phyloP scores from a whole-genome alignment of 2,113 vertebrate species.

The Hyperoodon ampullatus region DNA sequence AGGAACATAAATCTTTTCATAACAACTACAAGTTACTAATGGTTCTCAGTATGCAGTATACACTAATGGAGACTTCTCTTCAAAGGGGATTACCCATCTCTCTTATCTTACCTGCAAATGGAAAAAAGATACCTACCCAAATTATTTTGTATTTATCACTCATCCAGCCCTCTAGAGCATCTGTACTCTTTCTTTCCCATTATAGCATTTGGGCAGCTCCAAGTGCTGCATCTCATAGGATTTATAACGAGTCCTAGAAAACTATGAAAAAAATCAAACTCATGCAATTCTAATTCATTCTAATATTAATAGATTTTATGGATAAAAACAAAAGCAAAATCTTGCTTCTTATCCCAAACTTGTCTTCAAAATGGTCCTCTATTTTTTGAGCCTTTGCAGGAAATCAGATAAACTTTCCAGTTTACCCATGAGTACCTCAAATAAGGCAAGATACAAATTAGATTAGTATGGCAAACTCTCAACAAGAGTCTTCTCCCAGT shows the following conservation, averaged over 20 bases:
- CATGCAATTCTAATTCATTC: background rate
- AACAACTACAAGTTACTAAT: background rate
- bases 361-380: background rate
- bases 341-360: background rate
- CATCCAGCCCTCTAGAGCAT: background rate
- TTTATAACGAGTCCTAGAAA: background rate
- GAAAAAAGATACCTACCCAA: background rate
- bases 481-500: background rate
- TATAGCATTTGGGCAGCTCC: background rate
- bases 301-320: slow-evolving; percentile 5
- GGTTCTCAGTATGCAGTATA: background rate
- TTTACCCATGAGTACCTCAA: background rate
- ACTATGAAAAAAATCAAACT: background rate
- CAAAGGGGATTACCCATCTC: background rate
- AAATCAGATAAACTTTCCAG: slow-evolving; percentile 1
- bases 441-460: background rate
- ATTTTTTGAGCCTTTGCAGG: background rate
- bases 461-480: background rate
- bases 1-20: background rate
- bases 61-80: background rate
- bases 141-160: background rate
- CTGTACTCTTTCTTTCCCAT: background rate
- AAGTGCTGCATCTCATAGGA: background rate
- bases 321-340: background rate
- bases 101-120: background rate